Base-by-base conservation (phyloP, 1,140 invertebrate genomes). In the Leptinotarsa defecta region DNA sequence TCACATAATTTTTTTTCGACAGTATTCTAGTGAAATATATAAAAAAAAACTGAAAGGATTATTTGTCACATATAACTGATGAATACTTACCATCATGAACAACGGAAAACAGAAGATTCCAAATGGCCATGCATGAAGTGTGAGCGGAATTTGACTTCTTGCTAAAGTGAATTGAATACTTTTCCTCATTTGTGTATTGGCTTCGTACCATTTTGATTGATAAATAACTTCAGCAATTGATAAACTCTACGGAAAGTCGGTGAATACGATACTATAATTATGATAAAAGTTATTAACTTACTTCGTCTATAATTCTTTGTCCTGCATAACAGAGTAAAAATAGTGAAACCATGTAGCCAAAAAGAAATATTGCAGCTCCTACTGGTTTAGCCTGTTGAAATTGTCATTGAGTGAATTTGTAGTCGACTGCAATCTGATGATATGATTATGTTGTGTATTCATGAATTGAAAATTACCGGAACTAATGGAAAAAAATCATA, bases 241-340 rank as follows among this genome's bases (percentile, higher is more conserved):
- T 48, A 69, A 19, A 34, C 68, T 69, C 68, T 69, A 43, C 34
- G 34, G 8, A 43, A 11, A 43, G 34, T 43, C 34, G 0, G 8
- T 43, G 2, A 43, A 11, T 11, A 43, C 34, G 8, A 11, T 43
- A 43, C 11, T 43, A 3, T 43, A 43, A 43, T 43, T 17, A n/a
- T 57, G 4, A 57, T 57, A 8, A 57, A n/a, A 17, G 13, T 43
- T 11, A 2, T 43, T 8, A 0, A 69, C 68, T 72, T 34, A 72
- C 70, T 48, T 72, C 70, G 34, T 72, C 61, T 19, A 62, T 72
- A 3, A 72, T n/a, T 43, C 70, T 72, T 19, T 72, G 70, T 62
- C 70, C 70, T 1, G 70, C 70, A 19, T 62, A 48, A 19, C 52
- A 72, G 6, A 72, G 57, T 15, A 27, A 48, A 61, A 72, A 72